Base-by-base conservation (phyloP, 1,140 invertebrate species). In the Halyomorpha halys region DNA sequence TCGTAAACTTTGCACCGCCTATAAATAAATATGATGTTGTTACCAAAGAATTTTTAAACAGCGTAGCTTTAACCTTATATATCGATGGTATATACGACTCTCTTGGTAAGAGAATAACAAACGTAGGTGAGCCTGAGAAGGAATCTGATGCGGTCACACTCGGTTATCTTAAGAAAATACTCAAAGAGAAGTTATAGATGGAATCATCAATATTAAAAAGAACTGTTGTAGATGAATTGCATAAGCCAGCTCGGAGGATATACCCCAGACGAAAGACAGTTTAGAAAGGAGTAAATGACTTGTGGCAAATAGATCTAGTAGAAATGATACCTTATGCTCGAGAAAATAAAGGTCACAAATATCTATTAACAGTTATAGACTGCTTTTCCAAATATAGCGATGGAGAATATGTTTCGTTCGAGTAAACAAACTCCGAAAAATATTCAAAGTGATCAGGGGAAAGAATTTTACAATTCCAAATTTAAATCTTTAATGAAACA, bases 381-480 rank as follows among this genome's bases (percentile, higher is more conserved):
- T 66, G 67, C 44, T 74, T 74, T 66, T 72, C 70, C 1, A 74
- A 74, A 66, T 73, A 64, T 65, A 18, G 21, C 47, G 6, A 49
- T 49, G 47, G 21, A 49, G 23, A 69, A 49, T 79, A 80, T 71
- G 69, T 71, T 49, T 71, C 71, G 27, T 74, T 69, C 68, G 73
- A 73, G 63, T 79, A 76, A 18, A 11, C 16, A 34, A 44, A 39
- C 6, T 13, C 44, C 47, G 5, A 15, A 18, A 34, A 21, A 44
- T 54, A 25, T 71, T 53, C 68, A 73, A 68, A 72, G 71, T n/a
- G 72, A 74, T 69, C 14, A 68, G 15, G 73, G 74, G 18, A 73
- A 67, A 56, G 72, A 74, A 70, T 74, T 72, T 69, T 71, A 67
- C 25, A 63, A 67, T 44, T 60, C 21, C 44, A 13, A 73, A 19